phyloP scores from a whole-genome alignment of 2,113 vertebrate species.

The Jacana jacana region DNA sequence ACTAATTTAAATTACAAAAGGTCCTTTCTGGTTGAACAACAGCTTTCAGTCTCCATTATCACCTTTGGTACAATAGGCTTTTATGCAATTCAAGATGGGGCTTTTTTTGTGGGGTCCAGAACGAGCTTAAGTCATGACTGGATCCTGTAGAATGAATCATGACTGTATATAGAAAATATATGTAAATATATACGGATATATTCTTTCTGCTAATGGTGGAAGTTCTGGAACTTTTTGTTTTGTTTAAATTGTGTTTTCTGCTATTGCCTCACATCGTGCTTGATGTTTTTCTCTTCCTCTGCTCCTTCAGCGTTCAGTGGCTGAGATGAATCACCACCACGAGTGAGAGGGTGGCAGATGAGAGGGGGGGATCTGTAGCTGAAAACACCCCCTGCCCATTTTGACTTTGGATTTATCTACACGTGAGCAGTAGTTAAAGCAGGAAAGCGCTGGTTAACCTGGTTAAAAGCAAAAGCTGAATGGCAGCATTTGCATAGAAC shows the following conservation, averaged over 20 bases:
- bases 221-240: neutral
- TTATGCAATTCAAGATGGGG: neutral
- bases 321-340: neutral
- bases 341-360: neutral
- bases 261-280: neutral
- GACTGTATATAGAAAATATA: neutral
- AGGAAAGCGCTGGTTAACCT: neutral
- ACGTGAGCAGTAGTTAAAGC: neutral
- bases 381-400: neutral
- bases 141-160: neutral
- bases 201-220: neutral
- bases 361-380: neutral
- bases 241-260: neutral
- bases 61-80: neutral
- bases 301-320: neutral
- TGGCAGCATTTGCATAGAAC: slow-evolving; percentile 20
- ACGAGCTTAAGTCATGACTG: neutral
- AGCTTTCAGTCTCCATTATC: neutral
- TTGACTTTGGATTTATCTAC: neutral
- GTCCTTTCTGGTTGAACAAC: neutral
- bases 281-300: neutral
- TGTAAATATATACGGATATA: neutral
- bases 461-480: slow-evolving; percentile 9
- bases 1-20: slow-evolving; percentile 34
- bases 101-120: neutral